phyloP scores from a whole-genome alignment of 2,797 vertebrate genomes.

The Scyliorhinus canicula region DNA sequence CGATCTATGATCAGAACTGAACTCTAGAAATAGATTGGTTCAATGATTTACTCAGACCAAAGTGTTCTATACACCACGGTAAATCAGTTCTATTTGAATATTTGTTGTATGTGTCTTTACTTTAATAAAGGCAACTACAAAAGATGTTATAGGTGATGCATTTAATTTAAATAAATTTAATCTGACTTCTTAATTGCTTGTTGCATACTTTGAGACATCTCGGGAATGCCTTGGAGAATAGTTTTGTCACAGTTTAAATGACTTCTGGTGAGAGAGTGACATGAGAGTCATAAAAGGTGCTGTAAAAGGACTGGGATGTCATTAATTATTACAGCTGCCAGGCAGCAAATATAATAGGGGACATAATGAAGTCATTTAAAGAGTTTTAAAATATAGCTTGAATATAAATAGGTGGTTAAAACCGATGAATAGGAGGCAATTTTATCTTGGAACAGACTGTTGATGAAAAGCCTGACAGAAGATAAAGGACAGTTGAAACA shows the following conservation, averaged over 20 bases:
- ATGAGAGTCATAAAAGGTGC: conserved; percentile 32
- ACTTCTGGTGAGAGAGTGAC: conserved; percentile 22
- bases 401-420: conserved; percentile 36
- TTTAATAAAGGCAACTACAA: neutral
- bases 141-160: conserved; percentile 28
- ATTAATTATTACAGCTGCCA: conserved; percentile 36
- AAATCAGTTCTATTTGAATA: neutral
- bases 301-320: conserved; percentile 1
- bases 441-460: conserved; percentile 3
- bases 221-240: conserved; percentile 15
- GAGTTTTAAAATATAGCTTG: conserved; percentile 35
- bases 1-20: neutral
- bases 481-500: conserved; percentile 37
- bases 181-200: conserved; percentile 34
- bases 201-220: conserved; percentile 29
- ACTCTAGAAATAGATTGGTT: neutral
- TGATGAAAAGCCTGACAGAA: conserved; percentile 33
- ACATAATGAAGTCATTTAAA: conserved; percentile 36
- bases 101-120: neutral
- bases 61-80: neutral
- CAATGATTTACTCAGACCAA: neutral
- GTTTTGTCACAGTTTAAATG: neutral
- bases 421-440: conserved; percentile 28
- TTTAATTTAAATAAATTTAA: conserved; percentile 36
- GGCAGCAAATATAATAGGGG: conserved; percentile 26